Base-by-base conservation (phyloP, 1,140 invertebrate genomes). In the Nasonia longicornis region DNA sequence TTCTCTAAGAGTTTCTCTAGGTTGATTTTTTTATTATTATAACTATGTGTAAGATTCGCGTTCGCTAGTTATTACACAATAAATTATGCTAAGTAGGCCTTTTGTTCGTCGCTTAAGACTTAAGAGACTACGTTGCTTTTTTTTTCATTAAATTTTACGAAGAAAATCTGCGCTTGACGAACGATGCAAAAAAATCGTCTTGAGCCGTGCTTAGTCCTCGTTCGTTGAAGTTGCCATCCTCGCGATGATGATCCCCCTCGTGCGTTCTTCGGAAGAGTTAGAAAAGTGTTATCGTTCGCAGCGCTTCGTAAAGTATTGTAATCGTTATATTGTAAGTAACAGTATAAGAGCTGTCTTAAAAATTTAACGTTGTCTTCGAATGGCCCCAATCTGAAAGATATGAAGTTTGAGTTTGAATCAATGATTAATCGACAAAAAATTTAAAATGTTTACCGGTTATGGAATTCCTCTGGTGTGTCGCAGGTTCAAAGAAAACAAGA, bases 361-460 rank as follows among this genome's bases (percentile, higher is more conserved):
- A 85, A 89, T 88, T 85, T 87, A 85, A 87, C 87, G 86, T 88
- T 88, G 86, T 88, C 85, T 87, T 87, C 83, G 83, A 89, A 88
- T 90, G 89, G 89, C 89, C 89, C 89, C 89, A 88, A 90, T 89
- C 89, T 90, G 84, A 26, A 89, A 89, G 31, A 82, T 0, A 67
- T 80, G 78, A 74, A 73, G 31, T 26, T 71, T 8, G 71, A 80
- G 45, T 48, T 69, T 67, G 14, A 48, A 42, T 42, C 7, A 42
- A 42, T 48, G 48, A 71, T 72, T 20, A 42, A 63, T 71, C 75
- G 35, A 66, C 12, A 48, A 77, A 11, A 16, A 31, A 69, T 48
- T 1, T 8, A 11, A 8, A 42, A 42, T 73, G 31, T 45, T 87
- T 83, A 87, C 88, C 88, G 85, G 86, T 88, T 89, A 83, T 86